Evolutionary conservation across 2,113 vertebrate genomes (phyloP), one percentile per base, ranked within the genome.

Genomic region (Chionodraco myersi): DNA sequence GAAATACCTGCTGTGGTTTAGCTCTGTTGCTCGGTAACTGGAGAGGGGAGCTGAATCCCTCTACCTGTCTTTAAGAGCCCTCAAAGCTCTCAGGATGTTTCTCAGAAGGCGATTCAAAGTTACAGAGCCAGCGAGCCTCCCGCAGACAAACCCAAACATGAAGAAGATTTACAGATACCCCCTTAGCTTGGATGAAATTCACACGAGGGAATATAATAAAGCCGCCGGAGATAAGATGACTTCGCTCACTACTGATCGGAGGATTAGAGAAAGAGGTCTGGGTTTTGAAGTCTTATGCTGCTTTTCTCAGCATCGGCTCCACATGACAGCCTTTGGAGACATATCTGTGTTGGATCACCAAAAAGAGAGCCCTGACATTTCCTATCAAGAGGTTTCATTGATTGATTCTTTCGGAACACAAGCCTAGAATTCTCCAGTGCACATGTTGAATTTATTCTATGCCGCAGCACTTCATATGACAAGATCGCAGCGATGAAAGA

Each of bases 81-180:
- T 88, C 73, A 80, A 41, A 77, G 62, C 69, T 74, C 77, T 68
- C 14, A 6, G 36, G 75, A 79, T 60, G 80, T 81, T 85, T 82
- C 52, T 84, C 72, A 81, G 72, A 77, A 79, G 63, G 56, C 47
- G 65, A 84, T 80, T 89, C 86, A 82, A 72, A 83, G 79, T 63
- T 56, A 2, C 61, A 61, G 71, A 82, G 72, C 51, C 69, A 16
- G 71, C 23, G 11, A 77, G 75, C 58, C 77, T 83, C 79, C 59
- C 34, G 72, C 70, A 87, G 90, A 88, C 79, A 83, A 83, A 92
- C 82, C 91, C 89, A 91, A 87, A 91, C 76, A 86, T 72, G 75
- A 72, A 62, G 80, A 78, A 77, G 92, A 91, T 91, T 86, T 86
- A 86, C 52, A 72, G 87, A 91, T 84, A 69, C 41, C 65, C 54